phyloP scores from a whole-genome alignment of 2,797 vertebrate species.

The Calcarius lapponicus region DNA sequence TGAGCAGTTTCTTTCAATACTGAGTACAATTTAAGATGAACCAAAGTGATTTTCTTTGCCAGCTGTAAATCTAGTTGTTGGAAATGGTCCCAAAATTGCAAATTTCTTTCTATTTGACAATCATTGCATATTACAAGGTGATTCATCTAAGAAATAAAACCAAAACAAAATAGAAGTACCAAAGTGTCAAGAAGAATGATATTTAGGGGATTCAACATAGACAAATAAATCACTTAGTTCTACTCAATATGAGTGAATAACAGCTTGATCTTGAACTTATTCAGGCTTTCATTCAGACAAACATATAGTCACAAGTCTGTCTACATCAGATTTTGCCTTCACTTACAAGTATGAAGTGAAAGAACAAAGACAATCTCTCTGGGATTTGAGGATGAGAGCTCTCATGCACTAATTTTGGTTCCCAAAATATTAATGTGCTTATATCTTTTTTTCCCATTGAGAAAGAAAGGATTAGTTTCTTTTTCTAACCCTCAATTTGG shows the following conservation, averaged over 20 bases:
- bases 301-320: not conserved
- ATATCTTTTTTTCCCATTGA: not conserved
- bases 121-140: not conserved
- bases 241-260: not conserved
- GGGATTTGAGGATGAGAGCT: not conserved
- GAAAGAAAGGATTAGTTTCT: not conserved
- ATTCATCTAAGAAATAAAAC: not conserved
- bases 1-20: conserved; percentile 46
- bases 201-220: not conserved
- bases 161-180: not conserved
- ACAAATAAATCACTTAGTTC: not conserved
- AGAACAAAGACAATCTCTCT: not conserved
- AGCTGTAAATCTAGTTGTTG: conserved; percentile 22
- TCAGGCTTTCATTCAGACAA: not conserved
- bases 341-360: not conserved
- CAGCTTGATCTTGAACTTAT: not conserved
- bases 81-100: conserved; percentile 24
- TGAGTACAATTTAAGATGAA: conserved; percentile 48
- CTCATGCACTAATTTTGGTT: not conserved
- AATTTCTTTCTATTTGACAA: conserved; percentile 20
- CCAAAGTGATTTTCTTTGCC: conserved; percentile 11
- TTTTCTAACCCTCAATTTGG: not conserved
- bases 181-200: not conserved
- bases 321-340: not conserved
- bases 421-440: not conserved